Base-by-base conservation (phyloP, 2,888 invertebrate species). In the Macaria notata region DNA sequence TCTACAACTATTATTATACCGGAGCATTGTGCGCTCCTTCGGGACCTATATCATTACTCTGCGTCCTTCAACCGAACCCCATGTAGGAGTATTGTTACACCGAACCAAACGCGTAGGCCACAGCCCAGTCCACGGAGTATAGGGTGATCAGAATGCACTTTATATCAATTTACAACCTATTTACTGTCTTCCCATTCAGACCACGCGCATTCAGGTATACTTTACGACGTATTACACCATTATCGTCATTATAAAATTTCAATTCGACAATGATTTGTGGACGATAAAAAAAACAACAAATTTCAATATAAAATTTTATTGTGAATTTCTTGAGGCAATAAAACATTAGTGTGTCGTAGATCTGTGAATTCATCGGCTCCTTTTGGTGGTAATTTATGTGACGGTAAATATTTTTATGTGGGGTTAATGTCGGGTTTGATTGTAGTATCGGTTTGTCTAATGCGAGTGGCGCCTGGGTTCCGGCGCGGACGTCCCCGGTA, bases 1-100 rank as follows among this genome's bases (percentile, higher is more conserved):
- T 89, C 88, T 88, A 89, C 88, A 88, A 89, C 90, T 90, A 90
- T 90, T 90, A 91, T 91, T 91, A 89, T 86, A 78, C 83, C 76
- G 68, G 71, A 69, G 81, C 83, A 88, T 90, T 90, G 88, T 90
- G 81, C 79, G 71, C 81, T 89, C 90, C 89, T 86, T 79, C 69
- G 90, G 84, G 89, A 88, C 85, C 85, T 86, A 88, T 87, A 84
- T 86, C 86, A 88, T 89, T 86, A 85, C 84, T 82, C 79, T 73
- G 79, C 73, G 88, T 88, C 89, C 89, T 89, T 81, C 84, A 83
- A 88, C 83, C 83, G 77, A 30, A 77, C 83, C 79, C 83, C 76
- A 74, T 81, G 82, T 83, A 81, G 81, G 80, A 83, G 84, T 84
- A 83, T 88, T 87, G 84, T 87, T 82, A 72, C 73, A 77, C 57